These are phyloP conservation scores for Drosophila nr. perissopoda DNA, from an alignment of 2,888 invertebrate species.

Conservation along the genomic window DNA sequence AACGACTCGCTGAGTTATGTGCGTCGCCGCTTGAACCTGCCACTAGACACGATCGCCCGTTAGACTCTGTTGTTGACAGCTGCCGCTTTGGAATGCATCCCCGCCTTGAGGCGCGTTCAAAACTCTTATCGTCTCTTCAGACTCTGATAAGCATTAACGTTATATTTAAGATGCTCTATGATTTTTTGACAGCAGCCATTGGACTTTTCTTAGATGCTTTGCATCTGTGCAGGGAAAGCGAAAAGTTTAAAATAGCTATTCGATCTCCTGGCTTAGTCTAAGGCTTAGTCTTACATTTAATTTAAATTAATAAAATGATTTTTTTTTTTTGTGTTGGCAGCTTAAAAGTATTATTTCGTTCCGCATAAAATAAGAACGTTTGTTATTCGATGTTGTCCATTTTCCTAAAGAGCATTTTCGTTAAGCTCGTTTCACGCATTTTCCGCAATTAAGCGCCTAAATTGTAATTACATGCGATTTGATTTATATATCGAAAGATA, in stretches of 20 bases:
- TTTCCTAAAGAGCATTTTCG: conserved; percentile 2
- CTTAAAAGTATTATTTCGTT: neutral
- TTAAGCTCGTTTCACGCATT: conserved; percentile 53
- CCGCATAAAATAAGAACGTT: conserved; percentile 18
- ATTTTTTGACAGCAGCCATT: neutral
- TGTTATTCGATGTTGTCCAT: neutral
- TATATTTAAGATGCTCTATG: conserved; percentile 7
- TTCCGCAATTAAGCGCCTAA: conserved; percentile 64
- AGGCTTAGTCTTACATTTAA: too few relatives aligned
- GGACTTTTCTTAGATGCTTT: neutral
- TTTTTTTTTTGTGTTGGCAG: neutral
- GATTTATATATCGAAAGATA: conserved; percentile 50
- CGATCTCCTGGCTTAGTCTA: neutral
- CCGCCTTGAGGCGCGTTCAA: neutral
- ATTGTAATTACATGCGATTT: conserved; percentile 67
- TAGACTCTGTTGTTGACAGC: conserved; percentile 47
- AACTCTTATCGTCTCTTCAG: conserved; percentile 24
- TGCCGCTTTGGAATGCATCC: conserved; percentile 19
- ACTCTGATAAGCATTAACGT: conserved; percentile 26
- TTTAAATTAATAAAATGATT: neutral
- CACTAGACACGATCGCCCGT: conserved; percentile 28
- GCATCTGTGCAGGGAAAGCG: neutral
- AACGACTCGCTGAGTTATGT: conserved; percentile 54
- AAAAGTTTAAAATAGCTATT: neutral
- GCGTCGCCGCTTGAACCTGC: conserved; percentile 35